phyloP scores from a whole-genome alignment of 1,140 invertebrate genomes.

The Drosophila auraria region DNA sequence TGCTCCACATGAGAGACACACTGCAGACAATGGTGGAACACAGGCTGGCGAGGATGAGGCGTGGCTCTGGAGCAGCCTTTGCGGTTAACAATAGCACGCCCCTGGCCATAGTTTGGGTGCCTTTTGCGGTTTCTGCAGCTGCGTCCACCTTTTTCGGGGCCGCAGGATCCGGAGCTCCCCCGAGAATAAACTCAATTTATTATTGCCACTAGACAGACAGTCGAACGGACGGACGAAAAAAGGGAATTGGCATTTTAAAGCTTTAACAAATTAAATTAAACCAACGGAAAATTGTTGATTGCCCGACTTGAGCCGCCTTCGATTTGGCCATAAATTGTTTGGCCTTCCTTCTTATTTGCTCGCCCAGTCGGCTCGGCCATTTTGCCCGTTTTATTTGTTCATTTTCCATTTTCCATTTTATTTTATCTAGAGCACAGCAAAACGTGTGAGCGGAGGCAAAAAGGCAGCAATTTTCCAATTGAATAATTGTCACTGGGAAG shows the following conservation, averaged over 20 bases:
- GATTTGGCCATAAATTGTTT: slow-evolving; percentile 64
- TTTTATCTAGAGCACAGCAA: slow-evolving; percentile 28
- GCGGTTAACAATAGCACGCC: slow-evolving; percentile 75
- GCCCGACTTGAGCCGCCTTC: slow-evolving; percentile 47
- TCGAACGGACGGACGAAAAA: slow-evolving; percentile 29
- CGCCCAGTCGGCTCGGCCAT: slow-evolving; percentile 22
- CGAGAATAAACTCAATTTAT: slow-evolving; percentile 82
- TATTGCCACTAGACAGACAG: slow-evolving; percentile 65
- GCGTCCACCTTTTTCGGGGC: slow-evolving; percentile 47
- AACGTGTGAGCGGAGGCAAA: slow-evolving; percentile 29
- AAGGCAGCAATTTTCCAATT: slow-evolving; percentile 80
- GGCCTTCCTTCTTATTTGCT: slow-evolving; percentile 40
- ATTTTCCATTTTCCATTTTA: slow-evolving; percentile 36
- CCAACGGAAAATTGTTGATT: slow-evolving; percentile 66
- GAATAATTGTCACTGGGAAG: slow-evolving; percentile 82
- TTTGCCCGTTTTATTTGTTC: slow-evolving; percentile 41
- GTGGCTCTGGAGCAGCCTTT: slow-evolving; percentile 48
- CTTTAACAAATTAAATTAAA: slow-evolving; percentile 79
- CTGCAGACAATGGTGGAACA: slow-evolving; percentile 66
- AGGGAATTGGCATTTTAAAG: slow-evolving; percentile 78
- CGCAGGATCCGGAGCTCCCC: slow-evolving; percentile 27
- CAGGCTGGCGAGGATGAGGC: slow-evolving; percentile 18
- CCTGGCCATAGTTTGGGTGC: slow-evolving; percentile 67
- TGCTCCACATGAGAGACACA: slow-evolving; percentile 50
- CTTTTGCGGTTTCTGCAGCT: slow-evolving; percentile 61